A percentile compares a stretch with the other conserved stretches of the same genome.
Evolutionary conservation across 2,888 invertebrate genomes (phyloP).

Genomic region (Spilosoma lubricipeda): DNA sequence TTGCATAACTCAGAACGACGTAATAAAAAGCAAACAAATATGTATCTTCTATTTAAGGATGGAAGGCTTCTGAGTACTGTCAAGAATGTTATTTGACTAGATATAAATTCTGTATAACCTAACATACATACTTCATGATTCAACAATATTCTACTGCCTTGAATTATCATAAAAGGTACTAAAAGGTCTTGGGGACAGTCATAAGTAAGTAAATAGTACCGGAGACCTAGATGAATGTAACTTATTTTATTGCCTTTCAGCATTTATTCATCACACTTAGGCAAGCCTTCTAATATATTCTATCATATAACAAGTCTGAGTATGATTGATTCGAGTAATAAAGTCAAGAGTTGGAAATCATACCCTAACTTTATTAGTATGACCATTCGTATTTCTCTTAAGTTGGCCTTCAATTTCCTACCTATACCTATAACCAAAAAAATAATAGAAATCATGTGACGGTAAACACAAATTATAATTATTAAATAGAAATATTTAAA

Average conservation of each 20-base stretch:
- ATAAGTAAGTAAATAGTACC: not conserved
- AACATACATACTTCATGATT: not conserved
- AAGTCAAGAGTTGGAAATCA: not conserved
- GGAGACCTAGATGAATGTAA: not conserved
- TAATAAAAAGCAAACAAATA: conserved; percentile 45
- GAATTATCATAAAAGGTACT: not conserved
- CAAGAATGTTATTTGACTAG: not conserved
- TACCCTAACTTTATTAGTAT: not conserved
- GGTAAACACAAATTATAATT: too few relatives aligned
- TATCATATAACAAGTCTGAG: not conserved
- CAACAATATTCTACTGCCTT: not conserved
- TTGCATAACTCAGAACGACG: conserved; percentile 49
- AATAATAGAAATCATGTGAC: too few relatives aligned
- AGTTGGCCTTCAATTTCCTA: too few relatives aligned
- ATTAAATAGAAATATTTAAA: too few relatives aligned
- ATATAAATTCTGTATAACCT: not conserved
- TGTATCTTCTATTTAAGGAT: conserved; percentile 15
- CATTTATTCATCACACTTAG: not conserved
- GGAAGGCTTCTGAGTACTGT: not conserved
- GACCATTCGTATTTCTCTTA: not conserved
- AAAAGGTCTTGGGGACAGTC: not conserved
- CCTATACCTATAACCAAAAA: too few relatives aligned
- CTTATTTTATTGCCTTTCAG: not conserved
- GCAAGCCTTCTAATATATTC: not conserved
- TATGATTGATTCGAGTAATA: not conserved